Percentiles rank a stretch among this genome's conserved stretches.
Conservation (phyloP, 2,888 invertebrate genomes). For the Drosophila ezoana region DNA sequence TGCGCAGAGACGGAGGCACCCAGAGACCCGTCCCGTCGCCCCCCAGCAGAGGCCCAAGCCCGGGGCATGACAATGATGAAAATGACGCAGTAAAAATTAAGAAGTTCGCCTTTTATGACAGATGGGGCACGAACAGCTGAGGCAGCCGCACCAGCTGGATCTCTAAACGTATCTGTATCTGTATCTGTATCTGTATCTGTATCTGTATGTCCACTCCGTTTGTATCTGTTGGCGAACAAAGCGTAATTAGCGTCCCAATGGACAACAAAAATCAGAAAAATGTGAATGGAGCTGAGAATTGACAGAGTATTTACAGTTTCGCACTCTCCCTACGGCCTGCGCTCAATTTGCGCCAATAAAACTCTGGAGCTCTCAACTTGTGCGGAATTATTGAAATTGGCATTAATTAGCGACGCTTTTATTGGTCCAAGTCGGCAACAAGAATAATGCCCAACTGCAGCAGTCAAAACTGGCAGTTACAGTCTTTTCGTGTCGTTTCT, state of each 20-base stretch:
- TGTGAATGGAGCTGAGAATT: slow-evolving; percentile 51
- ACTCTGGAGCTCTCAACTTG: slow-evolving; percentile 43
- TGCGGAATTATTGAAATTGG: slow-evolving; percentile 71
- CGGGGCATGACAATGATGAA: slow-evolving; percentile 76
- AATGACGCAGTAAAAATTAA: slow-evolving; percentile 83
- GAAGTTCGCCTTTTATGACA: slow-evolving; percentile 83
- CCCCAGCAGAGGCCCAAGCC: slow-evolving; percentile 39
- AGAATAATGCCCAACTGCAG: slow-evolving; percentile 28
- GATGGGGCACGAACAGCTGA: slow-evolving; percentile 82
- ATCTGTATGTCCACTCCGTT: slow-evolving; percentile 10
- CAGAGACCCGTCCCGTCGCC: slow-evolving; percentile 27
- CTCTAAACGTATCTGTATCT: slow-evolving; percentile 17
- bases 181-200: slow-evolving; percentile 19
- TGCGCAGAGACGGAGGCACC: slow-evolving; percentile 33
- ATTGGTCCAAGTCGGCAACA: slow-evolving; percentile 52
- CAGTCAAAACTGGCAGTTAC: slow-evolving; percentile 1
- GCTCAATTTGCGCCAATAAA: slow-evolving; percentile 76
- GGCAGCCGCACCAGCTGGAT: slow-evolving; percentile 36
- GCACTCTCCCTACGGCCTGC: slow-evolving; percentile 9
- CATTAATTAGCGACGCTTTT: slow-evolving; percentile 78
- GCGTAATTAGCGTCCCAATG: slow-evolving; percentile 77
- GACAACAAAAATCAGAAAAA: slow-evolving; percentile 42
- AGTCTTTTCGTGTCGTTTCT: slow-evolving; percentile 31
- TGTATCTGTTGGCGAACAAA: slow-evolving; percentile 56
- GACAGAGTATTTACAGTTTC: slow-evolving; percentile 18